Base-by-base conservation (phyloP, 37 sponge, comb jelly and placozoan species). In the Cladorhizidae sp. region DNA sequence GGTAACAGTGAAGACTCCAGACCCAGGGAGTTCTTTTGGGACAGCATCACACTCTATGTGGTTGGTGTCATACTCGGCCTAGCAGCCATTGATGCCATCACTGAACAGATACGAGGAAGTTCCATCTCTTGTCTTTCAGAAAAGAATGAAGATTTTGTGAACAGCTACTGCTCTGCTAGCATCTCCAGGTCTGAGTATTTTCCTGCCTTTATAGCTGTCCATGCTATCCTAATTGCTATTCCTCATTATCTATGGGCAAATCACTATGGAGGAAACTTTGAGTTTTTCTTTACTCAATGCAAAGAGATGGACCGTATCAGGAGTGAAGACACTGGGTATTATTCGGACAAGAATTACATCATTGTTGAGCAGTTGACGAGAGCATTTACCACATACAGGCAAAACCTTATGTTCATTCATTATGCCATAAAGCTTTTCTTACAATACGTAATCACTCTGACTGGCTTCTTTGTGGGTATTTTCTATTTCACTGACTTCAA, bases 11-110 rank as follows among this genome's bases (percentile, higher is more conserved):
- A 80, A 40, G 88, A 70, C 25, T 59, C 51, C 25, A 57, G 72
- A 31, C 76, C 80, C 15, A 64, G 85, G 54, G 85, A 83, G 22
- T 89, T 89, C 85, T 89, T 89, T 51, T 89, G 90, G 90, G 90
- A 89, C 70, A 74, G 76, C 1, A 67, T 84, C 64, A 68, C 70
- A 21, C 80, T 89, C 49, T 89, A 80, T 61, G 57, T 89, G 41
- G 84, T 89, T 37, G 76, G 78, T 0, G 76, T 74, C 14, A 84
- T 89, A 0, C 26, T 89, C 15, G 90, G 57, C 0, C 74, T 89
- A 2, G 71, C 85, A 5, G 80, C 69, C 9, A 56, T 84, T 45
- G 90, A 84, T 56, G 76, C 61, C 9, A n/a, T 89, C 55, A 43
- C 75, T 18, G 90, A 89, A 31, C 84, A 67, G 57, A 69, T 87